Evolutionary conservation across 30 jellyfish, hydroid and myxozoan species (phyloP), one percentile per base, ranked within the genome.

Genomic region (Pseudorhiza aurosa): DNA sequence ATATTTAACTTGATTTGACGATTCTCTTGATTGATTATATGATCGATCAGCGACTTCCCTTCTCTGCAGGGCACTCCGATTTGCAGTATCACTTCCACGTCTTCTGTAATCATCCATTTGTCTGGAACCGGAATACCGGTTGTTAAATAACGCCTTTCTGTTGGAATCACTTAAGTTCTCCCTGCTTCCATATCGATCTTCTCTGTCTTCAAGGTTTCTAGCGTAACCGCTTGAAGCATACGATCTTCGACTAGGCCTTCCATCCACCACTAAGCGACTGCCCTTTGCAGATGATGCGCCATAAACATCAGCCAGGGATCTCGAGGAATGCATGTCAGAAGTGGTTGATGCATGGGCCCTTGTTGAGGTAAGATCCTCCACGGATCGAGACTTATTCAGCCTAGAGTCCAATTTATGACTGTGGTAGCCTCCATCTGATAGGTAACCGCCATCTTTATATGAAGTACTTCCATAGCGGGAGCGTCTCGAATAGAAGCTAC

Each of bases 401-500:
- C 85, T 47, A 12, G 81, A 46, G 44, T 36, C 65, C 32, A 73
- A 39, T 43, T 71, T 64, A 50, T 46, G 55, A 6, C 49, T 44
- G 31, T 60, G 65, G 65, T 63, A 53, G 71, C 84, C 63, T 22
- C 87, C 87, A 55, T 70, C 94, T 22, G 94, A 82, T 10, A 58
- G 30, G 36, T 82, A 82, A 22, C 94, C 87, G 22, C 87, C 87
- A 25, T 70, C 87, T 42, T 53, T 35, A 29, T 49, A 68, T 43
- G 81, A 45, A 26, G 72, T 59, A 30, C 77, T 70, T 19, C 87
- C 87, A 42, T 68, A 69, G 17, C 94, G 87, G 21, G 85, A 82
- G 8, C 87, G 84, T 59, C 87, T 57, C 65, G 94, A 37, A 77
- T 68, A 68, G 31, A 53, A 82, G 36, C 82, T 12, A 21, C 58